These are phyloP conservation scores for Drosophila prolongata DNA, from an alignment of 2,888 invertebrate species.

Conservation along the genomic window DNA sequence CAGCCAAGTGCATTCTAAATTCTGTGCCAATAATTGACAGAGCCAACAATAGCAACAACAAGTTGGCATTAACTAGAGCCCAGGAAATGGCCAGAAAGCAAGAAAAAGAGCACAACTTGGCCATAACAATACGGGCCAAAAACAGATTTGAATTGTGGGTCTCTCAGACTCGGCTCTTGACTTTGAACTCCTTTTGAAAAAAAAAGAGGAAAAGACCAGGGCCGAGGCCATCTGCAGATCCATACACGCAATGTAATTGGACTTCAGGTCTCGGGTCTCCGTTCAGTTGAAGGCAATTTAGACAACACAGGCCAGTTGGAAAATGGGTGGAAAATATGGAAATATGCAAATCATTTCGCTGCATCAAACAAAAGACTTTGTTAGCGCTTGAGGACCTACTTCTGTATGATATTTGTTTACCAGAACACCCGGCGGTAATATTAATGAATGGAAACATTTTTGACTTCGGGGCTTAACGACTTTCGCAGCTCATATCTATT, in stretches of 20 bases:
- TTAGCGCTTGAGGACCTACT: conserved; percentile 24
- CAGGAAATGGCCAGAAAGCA: conserved; percentile 33
- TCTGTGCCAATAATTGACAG: conserved; percentile 79
- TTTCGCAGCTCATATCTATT: conserved; percentile 48
- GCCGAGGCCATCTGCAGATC: conserved; percentile 18
- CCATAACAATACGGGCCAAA: conserved; percentile 55
- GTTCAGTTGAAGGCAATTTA: conserved; percentile 58
- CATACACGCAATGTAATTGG: conserved; percentile 74
- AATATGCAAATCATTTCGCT: conserved; percentile 74
- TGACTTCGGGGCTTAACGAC: conserved; percentile 12
- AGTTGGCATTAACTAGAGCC: conserved; percentile 59
- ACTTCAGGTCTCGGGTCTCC: conserved; percentile 30
- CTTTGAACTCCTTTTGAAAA: conserved; percentile 46
- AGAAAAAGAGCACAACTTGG: conserved; percentile 24
- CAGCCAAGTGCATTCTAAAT: conserved; percentile 71
- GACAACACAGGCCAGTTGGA: conserved; percentile 1
- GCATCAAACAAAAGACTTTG: conserved; percentile 71
- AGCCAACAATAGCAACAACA: conserved; percentile 57
- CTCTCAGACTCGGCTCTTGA: conserved; percentile 48
- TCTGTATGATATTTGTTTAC: conserved; percentile 3
- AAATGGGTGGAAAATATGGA: conserved; percentile 64
- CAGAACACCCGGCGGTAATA: background rate
- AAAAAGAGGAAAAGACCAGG: background rate
- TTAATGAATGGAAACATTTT: conserved; percentile 21
- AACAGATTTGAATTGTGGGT: conserved; percentile 51